Conservation (phyloP, 2,888 invertebrate species). For the Malthinus flaveolus region DNA sequence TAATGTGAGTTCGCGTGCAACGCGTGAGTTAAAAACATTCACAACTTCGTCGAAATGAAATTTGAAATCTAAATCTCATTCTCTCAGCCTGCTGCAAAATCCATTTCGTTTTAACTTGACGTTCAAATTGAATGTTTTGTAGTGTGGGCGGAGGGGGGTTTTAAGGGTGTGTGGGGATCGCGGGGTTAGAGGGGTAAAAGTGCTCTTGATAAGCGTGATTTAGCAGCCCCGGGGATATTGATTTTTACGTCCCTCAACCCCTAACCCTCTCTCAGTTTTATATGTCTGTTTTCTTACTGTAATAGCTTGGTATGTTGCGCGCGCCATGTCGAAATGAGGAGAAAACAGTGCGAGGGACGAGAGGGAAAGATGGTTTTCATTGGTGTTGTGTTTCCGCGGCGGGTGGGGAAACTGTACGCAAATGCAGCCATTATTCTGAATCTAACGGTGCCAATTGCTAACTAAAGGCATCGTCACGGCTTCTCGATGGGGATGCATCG, state of each 20-base stretch:
- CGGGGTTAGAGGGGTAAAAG: slow-evolving; percentile 50
- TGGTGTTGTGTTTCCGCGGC: slow-evolving; percentile 54
- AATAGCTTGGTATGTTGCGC: slow-evolving; percentile 58
- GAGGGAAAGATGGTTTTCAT: slow-evolving; percentile 51
- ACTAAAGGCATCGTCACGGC: slow-evolving; percentile 29
- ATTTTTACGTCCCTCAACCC: slow-evolving; percentile 57
- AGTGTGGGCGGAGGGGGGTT: slow-evolving; percentile 50
- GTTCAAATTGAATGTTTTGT: slow-evolving; percentile 65
- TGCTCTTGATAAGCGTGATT: slow-evolving; percentile 68
- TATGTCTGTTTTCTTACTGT: slow-evolving; percentile 62
- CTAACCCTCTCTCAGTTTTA: slow-evolving; percentile 57
- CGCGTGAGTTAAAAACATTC: slow-evolving; percentile 38
- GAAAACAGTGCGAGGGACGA: slow-evolving; percentile 51
- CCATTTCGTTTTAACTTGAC: slow-evolving; percentile 64
- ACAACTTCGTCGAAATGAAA: slow-evolving; percentile 48
- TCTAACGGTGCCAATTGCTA: slow-evolving; percentile 45
- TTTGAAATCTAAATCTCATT: slow-evolving; percentile 57
- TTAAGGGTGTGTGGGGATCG: slow-evolving; percentile 36
- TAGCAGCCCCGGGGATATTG: slow-evolving; percentile 74
- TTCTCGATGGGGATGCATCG: slow-evolving; percentile 24
- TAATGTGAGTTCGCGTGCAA: slow-evolving; percentile 26
- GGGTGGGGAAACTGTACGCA: slow-evolving; percentile 48
- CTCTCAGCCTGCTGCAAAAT: slow-evolving; percentile 59
- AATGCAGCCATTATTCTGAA: slow-evolving; percentile 54
- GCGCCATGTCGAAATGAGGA: slow-evolving; percentile 55